Base-by-base conservation (phyloP, 2,888 invertebrate genomes). In the Podotricha telesiphe region DNA sequence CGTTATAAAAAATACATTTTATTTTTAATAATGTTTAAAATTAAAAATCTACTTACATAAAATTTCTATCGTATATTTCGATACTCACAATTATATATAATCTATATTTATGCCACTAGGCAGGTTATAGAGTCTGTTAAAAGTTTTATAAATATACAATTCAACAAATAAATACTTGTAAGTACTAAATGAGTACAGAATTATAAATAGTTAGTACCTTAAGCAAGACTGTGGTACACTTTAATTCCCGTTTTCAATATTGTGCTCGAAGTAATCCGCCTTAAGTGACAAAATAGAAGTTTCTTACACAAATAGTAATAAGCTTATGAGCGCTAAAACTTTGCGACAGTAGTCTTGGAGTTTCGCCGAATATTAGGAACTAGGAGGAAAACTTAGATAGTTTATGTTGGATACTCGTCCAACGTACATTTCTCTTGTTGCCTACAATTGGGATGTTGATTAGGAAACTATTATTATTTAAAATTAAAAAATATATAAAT, bases 301-400 rank as follows among this genome's bases (percentile, higher is more conserved):
- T 58, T 40, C 58, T 66, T 50, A 66, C 58, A 86, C 88, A 89
- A 89, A 89, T 86, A 89, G 88, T 88, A 89, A 89, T 90, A 88
- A 89, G 88, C 86, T 82, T 74, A 82, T 79, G 84, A 86, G 87
- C 83, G 79, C 82, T 81, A 79, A 83, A 87, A 87, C 84, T 88
- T 81, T 76, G 55, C 55, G 37, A 55, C 55, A 37, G 37, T 55
- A 63, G 81, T 84, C 85, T 84, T 79, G 80, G 83, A 84, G 82
- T 81, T 86, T 84, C 79, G 82, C 84, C 86, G 86, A 89, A 89
- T 88, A 88, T 86, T 82, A 86, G 85, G 58, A 79, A 86, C 86
- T 87, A 86, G 86, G 88, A 84, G 86, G 85, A 86, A 81, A 70
- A 68, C 65, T 70, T 65, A 51, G 53, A 68, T 65, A 67, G 67